Percentiles rank a stretch among this genome's conserved stretches.
Evolutionary conservation across 2,113 vertebrate genomes (phyloP).

Genomic region (Ahaetulla prasina): DNA sequence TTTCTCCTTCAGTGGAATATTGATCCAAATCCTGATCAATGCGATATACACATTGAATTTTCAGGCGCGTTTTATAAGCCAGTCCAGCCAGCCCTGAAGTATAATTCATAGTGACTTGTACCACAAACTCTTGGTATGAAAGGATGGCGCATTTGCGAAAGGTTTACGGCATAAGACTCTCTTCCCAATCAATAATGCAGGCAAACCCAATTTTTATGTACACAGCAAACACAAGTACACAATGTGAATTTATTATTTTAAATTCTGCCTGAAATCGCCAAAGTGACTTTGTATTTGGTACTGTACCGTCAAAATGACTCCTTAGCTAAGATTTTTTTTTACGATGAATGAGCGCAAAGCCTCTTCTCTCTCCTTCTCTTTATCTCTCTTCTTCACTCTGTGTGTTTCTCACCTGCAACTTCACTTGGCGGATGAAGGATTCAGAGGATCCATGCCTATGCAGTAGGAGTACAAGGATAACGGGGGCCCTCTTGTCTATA

Average conservation of each 20-base stretch:
- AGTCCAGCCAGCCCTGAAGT: background rate
- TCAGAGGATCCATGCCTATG: background rate
- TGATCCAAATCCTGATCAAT: background rate
- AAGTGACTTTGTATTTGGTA: background rate
- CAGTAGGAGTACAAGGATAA: background rate
- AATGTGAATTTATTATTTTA: background rate
- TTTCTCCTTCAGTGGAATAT: background rate
- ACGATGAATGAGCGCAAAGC: background rate
- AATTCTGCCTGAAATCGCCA: background rate
- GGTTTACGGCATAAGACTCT: background rate
- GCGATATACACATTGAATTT: background rate
- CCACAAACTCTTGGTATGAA: background rate
- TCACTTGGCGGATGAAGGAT: background rate
- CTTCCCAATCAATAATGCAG: background rate
- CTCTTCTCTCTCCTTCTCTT: background rate
- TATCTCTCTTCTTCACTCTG: background rate
- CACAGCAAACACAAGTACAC: background rate
- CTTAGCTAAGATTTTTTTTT: too few relatives aligned
- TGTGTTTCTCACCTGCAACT: background rate
- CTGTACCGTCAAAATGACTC: background rate
- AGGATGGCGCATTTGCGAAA: background rate
- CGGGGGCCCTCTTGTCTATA: background rate
- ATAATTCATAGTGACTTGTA: background rate
- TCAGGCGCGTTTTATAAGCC: background rate
- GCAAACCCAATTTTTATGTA: background rate